A percentile compares a stretch with the other conserved stretches of the same genome.
Evolutionary conservation across 2,797 vertebrate species (phyloP).

Genomic region (Mormyrus proboscirostris): DNA sequence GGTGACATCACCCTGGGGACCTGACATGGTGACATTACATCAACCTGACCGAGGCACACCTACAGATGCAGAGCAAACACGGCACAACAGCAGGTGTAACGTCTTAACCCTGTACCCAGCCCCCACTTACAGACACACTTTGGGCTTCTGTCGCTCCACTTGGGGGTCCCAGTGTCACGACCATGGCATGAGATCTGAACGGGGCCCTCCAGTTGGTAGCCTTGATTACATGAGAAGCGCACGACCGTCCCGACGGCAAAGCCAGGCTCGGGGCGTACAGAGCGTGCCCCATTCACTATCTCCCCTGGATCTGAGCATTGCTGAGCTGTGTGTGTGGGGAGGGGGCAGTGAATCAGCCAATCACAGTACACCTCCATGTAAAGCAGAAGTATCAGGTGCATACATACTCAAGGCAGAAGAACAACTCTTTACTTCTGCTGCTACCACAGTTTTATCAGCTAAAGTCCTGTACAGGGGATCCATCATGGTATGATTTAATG

Average conservation of each 20-base stretch:
- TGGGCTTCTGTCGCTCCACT: conserved; percentile 87
- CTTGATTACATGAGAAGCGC: conserved; percentile 83
- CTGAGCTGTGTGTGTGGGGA: conserved; percentile 59
- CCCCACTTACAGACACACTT: conserved; percentile 83
- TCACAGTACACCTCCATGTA: neutral
- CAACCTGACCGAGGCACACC: neutral
- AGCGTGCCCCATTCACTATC: conserved; percentile 79
- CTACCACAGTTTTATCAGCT: neutral
- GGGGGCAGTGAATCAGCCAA: neutral
- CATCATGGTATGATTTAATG: neutral
- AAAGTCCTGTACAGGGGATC: neutral
- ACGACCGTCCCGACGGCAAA: conserved; percentile 81
- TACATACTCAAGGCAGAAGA: neutral
- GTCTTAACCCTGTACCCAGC: neutral
- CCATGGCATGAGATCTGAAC: conserved; percentile 81
- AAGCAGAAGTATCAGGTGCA: neutral
- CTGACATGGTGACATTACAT: neutral
- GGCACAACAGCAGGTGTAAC: neutral
- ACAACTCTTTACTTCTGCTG: neutral
- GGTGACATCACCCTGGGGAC: no score
- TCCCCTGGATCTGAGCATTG: conserved; percentile 85
- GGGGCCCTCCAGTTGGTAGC: conserved; percentile 82
- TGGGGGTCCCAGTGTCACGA: conserved; percentile 80
- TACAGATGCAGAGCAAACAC: neutral
- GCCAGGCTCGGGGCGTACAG: conserved; percentile 70